Conservation (phyloP, 2,888 invertebrate genomes). For the Abrostola tripartita region DNA sequence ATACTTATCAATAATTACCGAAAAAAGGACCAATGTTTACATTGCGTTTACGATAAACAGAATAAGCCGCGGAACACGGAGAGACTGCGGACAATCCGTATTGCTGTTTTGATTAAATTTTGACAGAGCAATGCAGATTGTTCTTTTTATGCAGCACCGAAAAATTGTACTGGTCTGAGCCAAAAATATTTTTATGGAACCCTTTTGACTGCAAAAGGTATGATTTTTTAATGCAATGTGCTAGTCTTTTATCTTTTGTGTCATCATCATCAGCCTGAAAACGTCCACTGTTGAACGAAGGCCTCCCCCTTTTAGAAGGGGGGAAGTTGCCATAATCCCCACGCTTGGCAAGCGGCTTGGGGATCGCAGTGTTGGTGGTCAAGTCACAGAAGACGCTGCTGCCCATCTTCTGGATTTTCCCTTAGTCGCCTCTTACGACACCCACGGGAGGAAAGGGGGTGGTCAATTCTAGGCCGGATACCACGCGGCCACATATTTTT, state of each 20-base stretch:
- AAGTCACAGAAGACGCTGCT: no score
- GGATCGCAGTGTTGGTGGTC: no score
- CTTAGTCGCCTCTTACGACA: no score
- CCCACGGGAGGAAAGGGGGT: no score
- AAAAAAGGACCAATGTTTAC: neutral
- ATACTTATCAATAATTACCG: neutral
- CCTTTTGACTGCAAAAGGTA: conserved; percentile 12
- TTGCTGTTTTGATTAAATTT: conserved; percentile 87
- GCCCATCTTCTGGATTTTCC: no score
- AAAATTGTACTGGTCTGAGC: conserved; percentile 64
- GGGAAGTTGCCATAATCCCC: no score
- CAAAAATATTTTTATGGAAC: conserved; percentile 61
- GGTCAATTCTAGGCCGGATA: no score
- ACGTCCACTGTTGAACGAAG: no score
- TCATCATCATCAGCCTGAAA: no score
- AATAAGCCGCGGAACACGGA: conserved; percentile 62
- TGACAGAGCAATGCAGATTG: conserved; percentile 77
- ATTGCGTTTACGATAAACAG: conserved; percentile 43
- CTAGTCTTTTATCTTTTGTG: conserved; percentile 1
- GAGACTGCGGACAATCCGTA: conserved; percentile 70
- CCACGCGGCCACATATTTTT: no score
- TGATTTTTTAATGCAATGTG: neutral
- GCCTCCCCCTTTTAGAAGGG: no score
- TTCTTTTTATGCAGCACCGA: conserved; percentile 72
- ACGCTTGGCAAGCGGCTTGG: no score